Evolutionary conservation across 2,888 invertebrate species (phyloP), one percentile per base, ranked within the genome.

Genomic region (Agonopterix alstromeriana): DNA sequence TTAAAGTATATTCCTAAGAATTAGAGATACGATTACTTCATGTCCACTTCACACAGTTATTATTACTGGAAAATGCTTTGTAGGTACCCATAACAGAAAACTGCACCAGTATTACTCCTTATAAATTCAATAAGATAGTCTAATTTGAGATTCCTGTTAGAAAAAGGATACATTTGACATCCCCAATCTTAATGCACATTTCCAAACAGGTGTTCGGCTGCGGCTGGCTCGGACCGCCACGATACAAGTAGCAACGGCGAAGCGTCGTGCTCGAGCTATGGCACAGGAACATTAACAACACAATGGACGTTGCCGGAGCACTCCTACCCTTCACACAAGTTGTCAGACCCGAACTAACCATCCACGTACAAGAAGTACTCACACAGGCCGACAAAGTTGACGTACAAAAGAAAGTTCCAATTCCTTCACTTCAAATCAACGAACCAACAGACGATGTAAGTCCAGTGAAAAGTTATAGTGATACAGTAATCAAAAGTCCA

Each of bases 201-300:
- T 27, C 27, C 27, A 27, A 27, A 27, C 90, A 94, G 86, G 84
- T 93, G 67, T 91, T 93, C 85, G 92, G 93, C 46, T 93, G 93
- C 74, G 91, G 93, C 45, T 92, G 92, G 91, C 87, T 93, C 47
- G 93, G 91, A 0, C 91, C 92, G 14, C 89, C 90, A 10, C 79
- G 90, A 58, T 91, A 91, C 84, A 92, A 92, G 91, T 92, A 92
- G 91, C 91, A 90, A 77, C 83, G 89, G 82, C 85, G 89, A 62
- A 89, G 89, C 73, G 87, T 89, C 67, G 89, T 90, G 87, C 88
- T 89, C 40, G 89, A 89, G 70, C 70, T 89, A 53, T 89, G 89
- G 89, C 89, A 90, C 82, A 73, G 88, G 46, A 89, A 89, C 73
- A 86, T 89, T 61, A 89, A 89, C 71, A 88, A 89, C 70, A 89